Percentiles rank a stretch among this genome's conserved stretches.
Conservation (phyloP, 92 coral and sea anemone genomes). For the Parazoanthus swiftii region DNA sequence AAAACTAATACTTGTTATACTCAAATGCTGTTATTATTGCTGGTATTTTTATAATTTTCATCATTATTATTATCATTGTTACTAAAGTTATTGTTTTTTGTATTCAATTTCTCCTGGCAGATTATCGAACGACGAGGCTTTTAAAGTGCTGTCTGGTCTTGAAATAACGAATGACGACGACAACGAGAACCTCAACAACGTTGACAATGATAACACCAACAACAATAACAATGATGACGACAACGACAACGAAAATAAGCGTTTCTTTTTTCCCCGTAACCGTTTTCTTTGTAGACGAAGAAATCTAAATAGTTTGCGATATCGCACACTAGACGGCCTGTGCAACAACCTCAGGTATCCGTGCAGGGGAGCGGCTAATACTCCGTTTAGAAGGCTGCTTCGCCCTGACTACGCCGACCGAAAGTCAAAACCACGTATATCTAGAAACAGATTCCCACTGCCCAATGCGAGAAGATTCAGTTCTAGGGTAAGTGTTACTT, state of each 20-base stretch:
- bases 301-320: not conserved
- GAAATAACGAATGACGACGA: not conserved
- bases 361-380: slow-evolving; percentile 1
- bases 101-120: not conserved
- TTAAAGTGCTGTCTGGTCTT: not conserved
- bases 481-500: not conserved
- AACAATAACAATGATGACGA: no score
- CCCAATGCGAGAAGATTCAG: slow-evolving; percentile 12
- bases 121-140: not conserved
- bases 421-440: slow-evolving; percentile 5
- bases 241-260: not conserved
- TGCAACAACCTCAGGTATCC: slow-evolving; percentile 20
- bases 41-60: no score
- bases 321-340: not conserved
- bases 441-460: not conserved
- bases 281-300: not conserved
- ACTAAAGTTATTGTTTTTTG: no score
- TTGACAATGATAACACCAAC: no score
- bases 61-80: no score
- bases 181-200: not conserved
- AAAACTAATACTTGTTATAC: no score
- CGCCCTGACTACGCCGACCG: slow-evolving; percentile 4
- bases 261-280: not conserved
- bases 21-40: no score
- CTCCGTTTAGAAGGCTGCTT: not conserved